Conservation (phyloP, 1,140 invertebrate genomes). For the Drosophila sproati region DNA sequence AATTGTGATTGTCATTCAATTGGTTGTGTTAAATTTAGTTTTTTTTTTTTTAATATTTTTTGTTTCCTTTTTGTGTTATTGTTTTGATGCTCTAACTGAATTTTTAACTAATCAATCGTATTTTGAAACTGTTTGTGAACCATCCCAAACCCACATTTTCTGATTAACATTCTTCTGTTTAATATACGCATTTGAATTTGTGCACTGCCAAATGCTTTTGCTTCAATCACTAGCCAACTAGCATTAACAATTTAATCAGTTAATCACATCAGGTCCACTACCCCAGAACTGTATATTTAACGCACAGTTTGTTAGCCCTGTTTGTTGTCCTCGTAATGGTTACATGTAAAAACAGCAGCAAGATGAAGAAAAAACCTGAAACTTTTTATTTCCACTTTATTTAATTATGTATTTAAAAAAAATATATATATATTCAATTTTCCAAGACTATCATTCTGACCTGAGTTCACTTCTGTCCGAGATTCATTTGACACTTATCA, state of each 20-base stretch:
- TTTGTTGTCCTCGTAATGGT: slow-evolving; percentile 7
- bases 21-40: slow-evolving; percentile 36
- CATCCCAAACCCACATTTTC: too few relatives aligned
- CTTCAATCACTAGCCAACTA: slow-evolving; percentile 1
- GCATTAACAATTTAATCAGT: slow-evolving; percentile 3
- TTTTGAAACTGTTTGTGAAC: too few relatives aligned
- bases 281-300: slow-evolving; percentile 23
- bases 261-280: background rate
- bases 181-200: slow-evolving; percentile 18
- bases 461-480: background rate
- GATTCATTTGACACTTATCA: background rate
- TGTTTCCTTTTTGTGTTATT: background rate
- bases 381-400: background rate
- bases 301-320: slow-evolving; percentile 44
- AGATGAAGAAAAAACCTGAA: background rate
- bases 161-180: slow-evolving; percentile 17
- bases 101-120: too few relatives aligned
- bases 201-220: background rate
- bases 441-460: background rate
- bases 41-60: background rate
- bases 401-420: too few relatives aligned
- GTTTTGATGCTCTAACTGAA: too few relatives aligned
- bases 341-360: background rate
- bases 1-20: slow-evolving; percentile 47
- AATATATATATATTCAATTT: too few relatives aligned